phyloP scores from a whole-genome alignment of 64 coral and sea anemone genomes.

The Exaiptasia diaphana region DNA sequence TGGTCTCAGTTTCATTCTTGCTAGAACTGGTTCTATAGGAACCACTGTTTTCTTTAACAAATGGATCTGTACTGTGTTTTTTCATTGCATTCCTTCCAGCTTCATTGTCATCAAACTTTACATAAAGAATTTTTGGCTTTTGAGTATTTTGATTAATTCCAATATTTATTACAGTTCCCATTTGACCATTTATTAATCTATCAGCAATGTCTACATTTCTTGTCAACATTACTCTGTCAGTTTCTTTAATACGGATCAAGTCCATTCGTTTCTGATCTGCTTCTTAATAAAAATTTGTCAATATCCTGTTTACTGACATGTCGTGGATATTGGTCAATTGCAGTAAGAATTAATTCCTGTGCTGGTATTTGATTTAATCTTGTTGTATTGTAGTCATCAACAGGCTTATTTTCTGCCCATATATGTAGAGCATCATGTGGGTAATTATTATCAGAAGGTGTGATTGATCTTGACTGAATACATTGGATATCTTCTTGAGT shows the following conservation, averaged over 20 bases:
- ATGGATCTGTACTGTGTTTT: not conserved
- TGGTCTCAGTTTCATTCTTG: conserved; percentile 27
- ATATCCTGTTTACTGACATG: conserved; percentile 46
- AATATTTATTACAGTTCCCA: conserved; percentile 7
- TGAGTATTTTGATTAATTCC: not conserved
- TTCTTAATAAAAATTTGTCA: conserved; percentile 24
- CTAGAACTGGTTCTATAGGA: conserved; percentile 32
- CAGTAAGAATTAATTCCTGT: conserved; percentile 57
- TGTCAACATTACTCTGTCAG: conserved; percentile 39
- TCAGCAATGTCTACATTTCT: conserved; percentile 33
- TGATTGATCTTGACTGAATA: conserved; percentile 54
- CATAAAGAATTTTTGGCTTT: conserved; percentile 15
- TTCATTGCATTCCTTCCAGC: not conserved
- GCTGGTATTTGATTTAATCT: conserved; percentile 55
- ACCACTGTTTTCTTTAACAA: conserved; percentile 29
- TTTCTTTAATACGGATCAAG: conserved; percentile 38
- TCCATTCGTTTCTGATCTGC: conserved; percentile 37
- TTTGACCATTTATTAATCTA: too few relatives aligned
- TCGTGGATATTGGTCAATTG: conserved; percentile 57
- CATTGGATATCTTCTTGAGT: conserved; percentile 60
- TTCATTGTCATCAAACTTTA: conserved; percentile 26
- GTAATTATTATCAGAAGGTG: conserved; percentile 23
- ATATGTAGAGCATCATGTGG: conserved; percentile 61
- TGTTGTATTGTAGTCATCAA: conserved; percentile 42
- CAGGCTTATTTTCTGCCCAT: conserved; percentile 60